Percentiles rank a stretch among this genome's conserved stretches.
phyloP scores from a whole-genome alignment of 1,140 invertebrate genomes.

The Dysdera silvatica region DNA sequence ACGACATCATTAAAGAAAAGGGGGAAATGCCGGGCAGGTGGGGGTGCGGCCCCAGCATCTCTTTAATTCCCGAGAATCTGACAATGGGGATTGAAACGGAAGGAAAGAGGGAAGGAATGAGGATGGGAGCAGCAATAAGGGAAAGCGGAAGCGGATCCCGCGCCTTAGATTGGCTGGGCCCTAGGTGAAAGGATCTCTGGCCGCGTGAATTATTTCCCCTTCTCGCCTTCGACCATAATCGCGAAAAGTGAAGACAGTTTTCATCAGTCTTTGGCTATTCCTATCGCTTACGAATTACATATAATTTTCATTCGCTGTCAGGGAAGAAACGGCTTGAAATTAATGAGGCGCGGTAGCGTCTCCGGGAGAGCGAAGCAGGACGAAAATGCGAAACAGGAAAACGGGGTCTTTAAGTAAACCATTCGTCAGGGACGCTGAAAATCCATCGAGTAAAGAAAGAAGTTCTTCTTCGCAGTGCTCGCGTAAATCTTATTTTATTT shows the following conservation, averaged over 20 bases:
- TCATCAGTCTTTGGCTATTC: conserved; percentile 27
- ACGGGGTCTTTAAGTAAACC: conserved; percentile 27
- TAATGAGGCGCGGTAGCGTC: no score
- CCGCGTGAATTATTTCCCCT: conserved; percentile 24
- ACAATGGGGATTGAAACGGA: no score
- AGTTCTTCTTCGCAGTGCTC: conserved; percentile 23
- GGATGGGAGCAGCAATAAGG: no score
- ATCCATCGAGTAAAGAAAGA: conserved; percentile 25
- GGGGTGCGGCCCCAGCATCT: no score
- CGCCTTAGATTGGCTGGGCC: conserved; percentile 12
- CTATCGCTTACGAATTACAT: conserved; percentile 30
- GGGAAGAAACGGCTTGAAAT: no score
- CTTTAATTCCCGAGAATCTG: conserved; percentile 25
- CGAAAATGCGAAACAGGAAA: no score
- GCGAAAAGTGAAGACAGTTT: conserved; percentile 25
- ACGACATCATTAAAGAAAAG: conserved; percentile 29
- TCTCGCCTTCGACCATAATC: conserved; percentile 24
- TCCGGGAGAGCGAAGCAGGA: no score
- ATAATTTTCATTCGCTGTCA: conserved; percentile 30
- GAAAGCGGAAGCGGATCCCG: neutral
- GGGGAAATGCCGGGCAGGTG: conserved; percentile 15
- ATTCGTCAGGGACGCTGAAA: conserved; percentile 28
- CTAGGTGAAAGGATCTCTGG: no score
- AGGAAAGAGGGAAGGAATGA: no score
- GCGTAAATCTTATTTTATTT: conserved; percentile 31